Evolutionary conservation across 2,797 vertebrate species (phyloP), one percentile per base, ranked within the genome.

Genomic region (Gymnoscopelus microlampas): DNA sequence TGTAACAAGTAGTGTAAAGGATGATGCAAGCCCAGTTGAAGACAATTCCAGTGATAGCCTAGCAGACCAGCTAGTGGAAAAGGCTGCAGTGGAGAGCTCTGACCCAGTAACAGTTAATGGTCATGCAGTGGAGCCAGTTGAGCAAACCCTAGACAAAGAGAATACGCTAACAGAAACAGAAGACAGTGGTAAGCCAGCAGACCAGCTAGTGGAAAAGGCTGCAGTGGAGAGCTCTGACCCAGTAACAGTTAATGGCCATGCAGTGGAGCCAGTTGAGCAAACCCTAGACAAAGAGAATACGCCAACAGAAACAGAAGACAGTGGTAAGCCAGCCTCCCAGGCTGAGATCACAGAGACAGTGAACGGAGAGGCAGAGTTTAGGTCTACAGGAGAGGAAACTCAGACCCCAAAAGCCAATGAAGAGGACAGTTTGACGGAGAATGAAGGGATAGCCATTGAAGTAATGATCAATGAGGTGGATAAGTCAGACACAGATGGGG

Each of bases 1-100:
- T 75, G 78, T 79, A 74, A 73, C 70, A 53, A 85, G 78, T 83
- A 56, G 63, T 9, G 54, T 67, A 63, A 80, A 85, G 65, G 81
- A 88, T 75, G 77, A 60, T 77, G 87, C 71, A 81, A 77, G 61
- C 63, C 13, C 53, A n/a, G 59, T 60, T 26, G 61, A 24, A 56
- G 71, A 82, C 63, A 76, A 60, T 58, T 10, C 51, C 23, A 74
- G 13, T 0, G 23, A 70, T 23, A 54, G 60, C 69, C 76, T 73
- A 66, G 66, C 77, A 63, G 58, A 77, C 53, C 81, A 71, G 57
- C 55, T 35, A 2, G 53, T 11, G 58, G 74, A 85, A 13, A 70
- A 67, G 58, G 60, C 6, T 12, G 53, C 14, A 15, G 58, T 47
- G 6, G 66, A 87, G 35, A 75, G 53, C 0, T 6, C 63, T 57